phyloP scores from a whole-genome alignment of 2,113 vertebrate species.

The Bettongia penicillata region DNA sequence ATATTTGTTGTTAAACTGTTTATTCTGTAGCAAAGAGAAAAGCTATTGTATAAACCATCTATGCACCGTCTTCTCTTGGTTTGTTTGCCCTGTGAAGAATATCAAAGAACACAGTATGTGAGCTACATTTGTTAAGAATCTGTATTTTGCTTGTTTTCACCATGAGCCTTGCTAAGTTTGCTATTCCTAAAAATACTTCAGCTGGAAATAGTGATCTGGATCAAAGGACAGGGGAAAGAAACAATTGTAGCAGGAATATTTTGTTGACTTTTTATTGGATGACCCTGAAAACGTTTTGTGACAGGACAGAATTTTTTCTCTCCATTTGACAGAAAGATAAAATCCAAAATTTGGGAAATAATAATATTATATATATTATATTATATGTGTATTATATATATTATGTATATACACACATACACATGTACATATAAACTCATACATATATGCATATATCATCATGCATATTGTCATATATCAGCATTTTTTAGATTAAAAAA shows the following conservation, averaged over 20 bases:
- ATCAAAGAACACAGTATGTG: slow-evolving; percentile 64
- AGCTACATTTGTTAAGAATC: slow-evolving; percentile 48
- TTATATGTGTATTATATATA: no score
- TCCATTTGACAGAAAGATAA: neutral
- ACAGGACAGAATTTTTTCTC: neutral
- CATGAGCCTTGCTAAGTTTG: slow-evolving; percentile 32
- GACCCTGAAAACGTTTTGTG: neutral
- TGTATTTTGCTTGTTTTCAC: slow-evolving; percentile 49
- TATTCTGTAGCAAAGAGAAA: slow-evolving; percentile 54
- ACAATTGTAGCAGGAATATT: neutral
- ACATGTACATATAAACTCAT: no score
- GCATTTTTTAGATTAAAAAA: neutral
- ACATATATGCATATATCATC: neutral
- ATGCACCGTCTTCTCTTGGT: neutral
- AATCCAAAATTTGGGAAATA: neutral
- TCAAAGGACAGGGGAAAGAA: slow-evolving; percentile 3
- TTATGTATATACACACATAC: no score
- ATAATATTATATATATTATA: neutral
- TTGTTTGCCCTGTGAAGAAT: slow-evolving; percentile 71
- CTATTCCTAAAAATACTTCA: slow-evolving; percentile 11
- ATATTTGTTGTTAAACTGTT: neutral
- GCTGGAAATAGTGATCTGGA: slow-evolving; percentile 17
- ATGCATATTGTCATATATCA: no score
- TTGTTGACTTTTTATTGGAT: neutral
- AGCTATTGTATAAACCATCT: slow-evolving; percentile 51